Percentiles rank a stretch among this genome's conserved stretches.
These are phyloP conservation scores for Oreonectes daqikongensis DNA, from an alignment of 2,797 vertebrate species.

Conservation along the genomic window DNA sequence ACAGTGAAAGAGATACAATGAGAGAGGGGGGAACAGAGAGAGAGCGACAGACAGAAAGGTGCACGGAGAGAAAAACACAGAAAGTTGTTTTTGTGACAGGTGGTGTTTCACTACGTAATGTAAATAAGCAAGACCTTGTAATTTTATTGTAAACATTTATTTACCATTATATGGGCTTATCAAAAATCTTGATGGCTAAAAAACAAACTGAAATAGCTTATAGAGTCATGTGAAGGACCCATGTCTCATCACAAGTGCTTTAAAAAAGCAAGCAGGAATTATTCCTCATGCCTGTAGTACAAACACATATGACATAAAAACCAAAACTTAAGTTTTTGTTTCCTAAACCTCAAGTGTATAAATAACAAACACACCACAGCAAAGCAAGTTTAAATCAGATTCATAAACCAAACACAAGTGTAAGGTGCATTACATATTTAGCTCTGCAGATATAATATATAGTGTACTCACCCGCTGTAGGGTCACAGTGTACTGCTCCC, in stretches of 20 bases:
- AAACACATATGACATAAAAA: not conserved
- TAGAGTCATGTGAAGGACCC: too few species aligned
- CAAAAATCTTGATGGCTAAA: too few species aligned
- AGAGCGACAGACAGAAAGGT: not conserved
- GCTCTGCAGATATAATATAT: not conserved
- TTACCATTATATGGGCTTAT: not conserved
- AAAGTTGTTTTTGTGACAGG: not conserved
- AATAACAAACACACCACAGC: not conserved
- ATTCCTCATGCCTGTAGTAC: not conserved
- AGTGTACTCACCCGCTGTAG: constrained; percentile 86
- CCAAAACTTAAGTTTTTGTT: not conserved
- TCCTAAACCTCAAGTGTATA: not conserved
- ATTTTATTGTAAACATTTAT: not conserved
- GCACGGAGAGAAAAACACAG: not conserved
- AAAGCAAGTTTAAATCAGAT: not conserved
- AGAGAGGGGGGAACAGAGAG: too few species aligned
- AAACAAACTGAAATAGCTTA: too few species aligned
- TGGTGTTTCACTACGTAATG: not conserved
- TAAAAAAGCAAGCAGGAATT: too few species aligned
- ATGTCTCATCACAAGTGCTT: too few species aligned
- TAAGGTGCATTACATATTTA: not conserved
- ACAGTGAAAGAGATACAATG: not conserved
- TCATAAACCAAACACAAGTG: not conserved
- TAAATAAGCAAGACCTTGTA: not conserved
- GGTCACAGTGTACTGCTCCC: constrained; percentile 97